Evolutionary conservation across 2,888 invertebrate species (phyloP).

Genomic region (Schizotus pectinicornis): DNA sequence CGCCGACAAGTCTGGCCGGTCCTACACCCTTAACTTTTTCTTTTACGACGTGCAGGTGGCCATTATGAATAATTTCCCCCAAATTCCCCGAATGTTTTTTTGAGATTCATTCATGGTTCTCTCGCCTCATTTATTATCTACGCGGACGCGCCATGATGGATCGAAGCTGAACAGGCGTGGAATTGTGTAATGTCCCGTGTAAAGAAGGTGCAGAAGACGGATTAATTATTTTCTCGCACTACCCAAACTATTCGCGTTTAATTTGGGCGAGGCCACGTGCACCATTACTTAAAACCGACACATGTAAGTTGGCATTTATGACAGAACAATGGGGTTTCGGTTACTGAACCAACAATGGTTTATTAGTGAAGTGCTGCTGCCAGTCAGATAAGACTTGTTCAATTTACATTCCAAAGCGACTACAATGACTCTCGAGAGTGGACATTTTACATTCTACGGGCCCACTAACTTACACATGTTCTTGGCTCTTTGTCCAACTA

Average conservation of each 20-base stretch:
- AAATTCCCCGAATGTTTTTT: constrained; percentile 20
- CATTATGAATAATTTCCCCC: constrained; percentile 11
- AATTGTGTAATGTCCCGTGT: constrained; percentile 32
- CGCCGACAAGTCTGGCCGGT: constrained; percentile 25
- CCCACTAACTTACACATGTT: constrained; percentile 44
- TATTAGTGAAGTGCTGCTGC: constrained; percentile 56
- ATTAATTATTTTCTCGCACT: neutral
- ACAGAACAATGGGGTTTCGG: constrained; percentile 55
- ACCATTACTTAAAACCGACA: constrained; percentile 39
- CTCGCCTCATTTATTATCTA: constrained; percentile 14
- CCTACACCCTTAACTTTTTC: constrained; percentile 18
- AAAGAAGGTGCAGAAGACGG: constrained; percentile 29
- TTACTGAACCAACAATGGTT: constrained; percentile 57
- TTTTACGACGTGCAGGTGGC: constrained; percentile 22
- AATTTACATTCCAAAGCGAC: constrained; percentile 57
- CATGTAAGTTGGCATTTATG: constrained; percentile 44
- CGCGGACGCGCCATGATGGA: constrained; percentile 10
- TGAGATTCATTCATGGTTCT: constrained; percentile 20
- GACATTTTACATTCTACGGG: constrained; percentile 54
- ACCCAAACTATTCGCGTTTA: constrained; percentile 4
- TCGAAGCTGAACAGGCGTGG: constrained; percentile 36
- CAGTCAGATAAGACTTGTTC: constrained; percentile 56
- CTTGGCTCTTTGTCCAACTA: constrained; percentile 19
- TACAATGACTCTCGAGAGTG: constrained; percentile 55
- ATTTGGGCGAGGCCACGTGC: constrained; percentile 21